Conservation (phyloP, 2,113 vertebrate species). For the Rousettus leschenaultii region DNA sequence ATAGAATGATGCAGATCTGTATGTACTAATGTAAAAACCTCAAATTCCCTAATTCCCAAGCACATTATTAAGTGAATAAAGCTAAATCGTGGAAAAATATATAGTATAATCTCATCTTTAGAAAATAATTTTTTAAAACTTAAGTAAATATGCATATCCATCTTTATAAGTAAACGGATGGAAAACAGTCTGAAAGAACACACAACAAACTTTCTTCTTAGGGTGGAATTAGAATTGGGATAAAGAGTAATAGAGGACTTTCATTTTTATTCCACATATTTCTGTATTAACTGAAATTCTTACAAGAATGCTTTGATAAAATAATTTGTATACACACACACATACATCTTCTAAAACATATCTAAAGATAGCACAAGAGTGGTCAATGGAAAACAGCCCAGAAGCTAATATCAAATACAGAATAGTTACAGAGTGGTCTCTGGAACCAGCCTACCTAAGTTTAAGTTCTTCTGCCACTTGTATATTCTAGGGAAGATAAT, state of each 20-base stretch:
- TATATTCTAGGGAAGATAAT: background rate
- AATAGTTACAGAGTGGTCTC: background rate
- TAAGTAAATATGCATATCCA: background rate
- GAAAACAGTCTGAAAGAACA: background rate
- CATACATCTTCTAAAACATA: background rate
- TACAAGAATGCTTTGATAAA: background rate
- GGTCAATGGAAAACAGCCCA: background rate
- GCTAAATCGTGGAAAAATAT: background rate
- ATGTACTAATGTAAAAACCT: background rate
- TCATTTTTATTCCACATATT: background rate
- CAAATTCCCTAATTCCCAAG: background rate
- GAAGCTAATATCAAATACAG: background rate
- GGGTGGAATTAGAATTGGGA: background rate
- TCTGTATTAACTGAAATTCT: background rate
- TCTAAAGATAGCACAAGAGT: background rate
- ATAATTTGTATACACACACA: background rate
- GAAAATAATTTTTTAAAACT: background rate
- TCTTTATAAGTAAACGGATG: background rate
- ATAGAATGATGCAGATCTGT: background rate
- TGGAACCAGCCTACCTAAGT: background rate
- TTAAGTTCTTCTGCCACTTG: background rate
- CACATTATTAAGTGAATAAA: slow-evolving; percentile 3
- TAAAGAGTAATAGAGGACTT: background rate
- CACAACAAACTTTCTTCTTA: background rate
- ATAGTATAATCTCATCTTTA: background rate